Evolutionary conservation across 2,888 invertebrate genomes (phyloP).

Genomic region (Dasysyrphus tricinctus): DNA sequence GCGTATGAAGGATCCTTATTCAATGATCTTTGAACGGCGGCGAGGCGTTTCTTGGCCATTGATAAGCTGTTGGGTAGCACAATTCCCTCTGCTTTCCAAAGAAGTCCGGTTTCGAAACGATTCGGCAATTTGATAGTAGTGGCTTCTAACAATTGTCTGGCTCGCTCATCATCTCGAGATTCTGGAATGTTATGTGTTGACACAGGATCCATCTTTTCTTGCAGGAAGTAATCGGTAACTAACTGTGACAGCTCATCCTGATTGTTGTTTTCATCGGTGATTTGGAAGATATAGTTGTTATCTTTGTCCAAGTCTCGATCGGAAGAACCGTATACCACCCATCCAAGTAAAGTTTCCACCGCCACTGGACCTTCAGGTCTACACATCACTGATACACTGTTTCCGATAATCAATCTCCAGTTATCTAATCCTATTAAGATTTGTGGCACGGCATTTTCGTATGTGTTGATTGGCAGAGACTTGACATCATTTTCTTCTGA

Average conservation of each 20-base stretch:
- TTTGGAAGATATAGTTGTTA: neutral
- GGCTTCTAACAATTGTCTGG: neutral
- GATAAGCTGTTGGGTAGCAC: neutral
- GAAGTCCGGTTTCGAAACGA: conserved; percentile 3
- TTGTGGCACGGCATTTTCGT: neutral
- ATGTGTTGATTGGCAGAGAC: neutral
- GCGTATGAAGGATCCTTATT: conserved; percentile 10
- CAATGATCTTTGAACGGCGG: neutral
- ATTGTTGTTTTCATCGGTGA: neutral
- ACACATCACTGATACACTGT: neutral
- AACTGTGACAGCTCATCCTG: neutral
- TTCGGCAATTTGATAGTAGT: neutral
- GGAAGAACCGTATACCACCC: conserved; percentile 24
- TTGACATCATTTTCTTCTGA: neutral
- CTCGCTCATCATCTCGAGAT: neutral
- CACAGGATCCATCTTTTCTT: neutral
- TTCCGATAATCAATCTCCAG: neutral
- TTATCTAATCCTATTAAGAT: conserved; percentile 12
- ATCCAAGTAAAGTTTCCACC: neutral
- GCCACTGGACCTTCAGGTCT: neutral
- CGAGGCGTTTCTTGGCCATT: neutral
- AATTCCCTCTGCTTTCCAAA: neutral
- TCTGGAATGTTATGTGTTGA: neutral
- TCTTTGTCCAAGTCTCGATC: neutral
- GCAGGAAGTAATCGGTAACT: neutral